Conservation (phyloP, 1,140 invertebrate genomes). For the Trichomalopsis sarcophagae region DNA sequence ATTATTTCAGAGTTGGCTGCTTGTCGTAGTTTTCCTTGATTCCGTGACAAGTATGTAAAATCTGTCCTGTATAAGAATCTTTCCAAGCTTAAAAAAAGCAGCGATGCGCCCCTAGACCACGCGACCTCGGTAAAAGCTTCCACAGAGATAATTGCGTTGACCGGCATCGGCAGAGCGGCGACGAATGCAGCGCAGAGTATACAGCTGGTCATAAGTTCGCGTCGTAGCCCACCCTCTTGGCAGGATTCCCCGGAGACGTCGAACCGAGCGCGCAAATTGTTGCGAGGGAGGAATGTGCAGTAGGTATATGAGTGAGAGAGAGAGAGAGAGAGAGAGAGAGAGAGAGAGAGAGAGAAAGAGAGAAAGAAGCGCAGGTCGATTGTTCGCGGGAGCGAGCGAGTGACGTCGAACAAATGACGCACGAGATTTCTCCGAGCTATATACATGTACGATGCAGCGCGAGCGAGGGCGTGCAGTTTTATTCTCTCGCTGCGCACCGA, state of each 20-base stretch:
- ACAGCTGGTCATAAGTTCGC: constrained; percentile 67
- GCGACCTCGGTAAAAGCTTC: too few species aligned
- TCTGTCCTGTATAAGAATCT: too few species aligned
- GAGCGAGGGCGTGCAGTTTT: neutral
- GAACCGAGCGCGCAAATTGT: constrained; percentile 65
- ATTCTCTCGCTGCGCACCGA: constrained; percentile 22
- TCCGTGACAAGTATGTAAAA: too few species aligned
- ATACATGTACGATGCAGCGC: neutral
- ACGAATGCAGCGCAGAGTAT: neutral
- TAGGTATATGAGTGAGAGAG: neutral
- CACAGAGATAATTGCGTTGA: constrained; percentile 67
- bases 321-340: neutral
- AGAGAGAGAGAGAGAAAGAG: neutral
- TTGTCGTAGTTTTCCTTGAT: too few species aligned
- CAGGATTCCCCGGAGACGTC: constrained; percentile 60
- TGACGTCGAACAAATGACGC: constrained; percentile 64
- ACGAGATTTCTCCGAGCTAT: constrained; percentile 6
- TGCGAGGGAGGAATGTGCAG: constrained; percentile 51
- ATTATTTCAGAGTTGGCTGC: too few species aligned
- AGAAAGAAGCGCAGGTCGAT: constrained; percentile 60
- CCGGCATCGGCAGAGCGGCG: constrained; percentile 42
- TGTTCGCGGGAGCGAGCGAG: constrained; percentile 65
- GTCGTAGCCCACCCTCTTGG: neutral
- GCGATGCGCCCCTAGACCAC: neutral
- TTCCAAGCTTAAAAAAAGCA: too few species aligned